Evolutionary conservation across 1,140 invertebrate genomes (phyloP).

Genomic region (Nebria ingens): DNA sequence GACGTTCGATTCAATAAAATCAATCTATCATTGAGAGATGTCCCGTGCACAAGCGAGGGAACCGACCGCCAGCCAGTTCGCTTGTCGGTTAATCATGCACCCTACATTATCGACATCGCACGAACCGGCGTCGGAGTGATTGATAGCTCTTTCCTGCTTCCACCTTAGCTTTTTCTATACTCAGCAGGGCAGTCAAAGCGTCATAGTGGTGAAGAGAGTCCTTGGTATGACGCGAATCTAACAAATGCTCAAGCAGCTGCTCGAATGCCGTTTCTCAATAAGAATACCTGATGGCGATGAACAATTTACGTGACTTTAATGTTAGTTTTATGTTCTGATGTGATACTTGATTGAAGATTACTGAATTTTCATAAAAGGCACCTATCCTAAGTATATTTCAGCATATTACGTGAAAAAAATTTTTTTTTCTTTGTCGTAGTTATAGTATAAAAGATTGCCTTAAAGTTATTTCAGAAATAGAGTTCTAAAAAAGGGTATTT

Average conservation of each 20-base stretch:
- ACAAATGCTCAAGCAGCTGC: too few relatives aligned
- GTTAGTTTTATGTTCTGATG: not conserved
- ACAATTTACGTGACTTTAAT: not conserved
- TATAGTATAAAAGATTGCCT: too few relatives aligned
- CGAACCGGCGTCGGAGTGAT: not conserved
- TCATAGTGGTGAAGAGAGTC: not conserved
- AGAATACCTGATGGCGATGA: too few relatives aligned
- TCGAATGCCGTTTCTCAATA: too few relatives aligned
- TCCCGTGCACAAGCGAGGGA: not conserved
- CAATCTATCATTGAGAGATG: slow-evolving; percentile 4
- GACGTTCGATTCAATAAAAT: slow-evolving; percentile 10
- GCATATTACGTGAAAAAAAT: too few relatives aligned
- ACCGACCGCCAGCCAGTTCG: too few relatives aligned
- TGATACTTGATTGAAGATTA: too few relatives aligned
- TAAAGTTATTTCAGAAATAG: too few relatives aligned
- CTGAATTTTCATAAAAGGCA: too few relatives aligned
- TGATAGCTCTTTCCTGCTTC: not conserved
- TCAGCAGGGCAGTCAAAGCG: not conserved
- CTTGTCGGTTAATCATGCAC: slow-evolving; percentile 6
- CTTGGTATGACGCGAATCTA: not conserved
- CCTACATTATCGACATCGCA: not conserved
- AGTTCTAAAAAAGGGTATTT: too few relatives aligned
- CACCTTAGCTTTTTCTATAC: not conserved
- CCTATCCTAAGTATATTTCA: too few relatives aligned
- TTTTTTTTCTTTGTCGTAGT: too few relatives aligned